Base-by-base conservation (phyloP, 92 coral and sea anemone genomes). In the Plumapathes pennacea region DNA sequence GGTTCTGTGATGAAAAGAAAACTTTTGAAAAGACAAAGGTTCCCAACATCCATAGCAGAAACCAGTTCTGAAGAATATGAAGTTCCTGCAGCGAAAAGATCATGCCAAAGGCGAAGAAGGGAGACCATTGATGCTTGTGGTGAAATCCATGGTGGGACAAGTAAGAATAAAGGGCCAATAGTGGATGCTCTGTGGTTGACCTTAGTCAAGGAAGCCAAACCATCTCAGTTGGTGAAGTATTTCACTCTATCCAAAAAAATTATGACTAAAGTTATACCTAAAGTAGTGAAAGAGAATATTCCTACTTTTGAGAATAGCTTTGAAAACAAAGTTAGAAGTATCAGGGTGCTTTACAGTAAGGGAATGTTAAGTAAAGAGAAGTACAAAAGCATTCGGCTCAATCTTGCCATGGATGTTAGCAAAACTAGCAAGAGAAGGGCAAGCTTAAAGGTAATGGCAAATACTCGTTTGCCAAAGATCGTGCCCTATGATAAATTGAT, bases 401-500 rank as follows among this genome's bases (percentile, higher is more conserved):
- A 41, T 25, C 54, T 74, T 10, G 32, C 81, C 14, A 51, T 56
- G 54, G 7, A 15, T 27, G 40, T 23, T 6, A 40, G 58, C 36
- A 36, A 58, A 32, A 42, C 46, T 17, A 34, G 38, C 51, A 53
- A 62, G 34, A 47, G 46, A 18, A 19, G 47, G 53, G 17, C 45
- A 8, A 56, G 67, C 43, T 14, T 67, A 15, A 67, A 69, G 29
- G 19, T 74, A 12, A 74, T 67, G 68, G 30, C 64, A 4, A 38
- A 46, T 34, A 38, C 19, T 22, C 17, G 3, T 44, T 43, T 71
- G 19, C 78, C 82, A 29, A 84, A 79, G 52, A 47, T 84, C 11
- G 26, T 83, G 22, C 53, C 73, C 28, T 77, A 77, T 70, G 85
- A 71, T 38, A 69, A 83, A 54, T 42, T 77, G 29, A 50, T 77